Evolutionary conservation across 2,888 invertebrate species (phyloP), one percentile per base, ranked within the genome.

Genomic region (Ormyrus pomaceus): DNA sequence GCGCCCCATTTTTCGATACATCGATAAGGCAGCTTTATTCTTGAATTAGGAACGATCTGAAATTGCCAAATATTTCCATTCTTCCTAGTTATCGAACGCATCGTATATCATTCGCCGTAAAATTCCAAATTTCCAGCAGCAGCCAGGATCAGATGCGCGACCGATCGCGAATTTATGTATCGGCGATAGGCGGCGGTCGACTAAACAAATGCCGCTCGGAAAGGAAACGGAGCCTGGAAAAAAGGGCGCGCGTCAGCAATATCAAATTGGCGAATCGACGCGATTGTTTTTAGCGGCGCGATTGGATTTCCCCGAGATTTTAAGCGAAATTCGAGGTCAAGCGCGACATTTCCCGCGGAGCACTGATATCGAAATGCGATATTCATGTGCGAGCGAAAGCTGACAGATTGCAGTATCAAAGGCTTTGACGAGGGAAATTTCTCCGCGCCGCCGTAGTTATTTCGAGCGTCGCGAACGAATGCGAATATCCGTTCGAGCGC

Each of bases 231-330:
- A 69, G 3, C 45, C 55, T 10, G n/a, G 46, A n/a, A 45, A 10
- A 53, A 53, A 69, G 6, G 48, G 56, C 19, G 61, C 34, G 34
- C 34, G 34, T 34, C 34, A 34, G 34, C 34, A 76, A 76, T 76
- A 68, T 76, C 75, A 61, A 68, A 61, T 76, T 61, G 46, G 61
- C 53, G 46, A 13, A 61, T 34, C 34, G 59, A 59, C 19, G 75
- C 75, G 61, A 75, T 75, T 75, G 66, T 61, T 75, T 59, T 10
- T 19, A 13, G 8, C 34, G 59, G 11, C 7, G 45, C 9, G 64
- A 77, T 77, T 71, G 71, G 69, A 77, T 77, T 58, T 77, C 70
- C 62, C 71, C 59, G 70, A 70, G 62, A 77, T 64, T 77, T 70
- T 77, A 64, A 10, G 51, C 45, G 61, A 58, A 50, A 75, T 75